Percentiles rank a stretch among this genome's conserved stretches.
phyloP scores from a whole-genome alignment of 2,888 invertebrate genomes.

The Geotrupes spiniger region DNA sequence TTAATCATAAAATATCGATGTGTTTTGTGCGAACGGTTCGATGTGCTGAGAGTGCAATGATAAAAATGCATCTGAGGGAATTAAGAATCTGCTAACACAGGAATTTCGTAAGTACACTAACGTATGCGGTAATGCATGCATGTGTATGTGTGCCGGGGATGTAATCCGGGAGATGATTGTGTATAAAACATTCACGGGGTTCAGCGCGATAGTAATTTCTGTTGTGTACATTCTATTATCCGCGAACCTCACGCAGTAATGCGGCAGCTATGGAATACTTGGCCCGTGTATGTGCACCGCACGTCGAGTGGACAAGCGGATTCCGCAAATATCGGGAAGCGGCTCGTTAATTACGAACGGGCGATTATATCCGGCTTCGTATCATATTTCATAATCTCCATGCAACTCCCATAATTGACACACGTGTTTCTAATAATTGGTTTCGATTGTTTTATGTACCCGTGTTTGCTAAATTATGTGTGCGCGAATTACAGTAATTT shows the following conservation, averaged over 20 bases:
- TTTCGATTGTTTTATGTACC: slow-evolving; percentile 20
- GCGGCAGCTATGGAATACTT: slow-evolving; percentile 9
- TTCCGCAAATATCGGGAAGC: slow-evolving; percentile 3
- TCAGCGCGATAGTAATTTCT: slow-evolving; percentile 1
- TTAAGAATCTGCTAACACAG: too few relatives aligned
- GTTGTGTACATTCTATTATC: slow-evolving; percentile 9
- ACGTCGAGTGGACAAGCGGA: not conserved
- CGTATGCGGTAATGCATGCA: too few relatives aligned
- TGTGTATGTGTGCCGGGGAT: too few relatives aligned
- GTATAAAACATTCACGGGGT: slow-evolving; percentile 5
- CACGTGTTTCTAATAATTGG: slow-evolving; percentile 21
- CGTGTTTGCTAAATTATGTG: slow-evolving; percentile 18
- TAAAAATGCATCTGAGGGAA: too few relatives aligned
- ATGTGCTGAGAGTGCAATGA: too few relatives aligned
- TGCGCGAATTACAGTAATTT: slow-evolving; percentile 18
- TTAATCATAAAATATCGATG: too few relatives aligned
- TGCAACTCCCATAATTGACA: slow-evolving; percentile 15
- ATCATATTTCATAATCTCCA: slow-evolving; percentile 3
- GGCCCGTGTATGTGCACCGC: not conserved
- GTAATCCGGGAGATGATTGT: not conserved
- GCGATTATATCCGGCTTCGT: slow-evolving; percentile 6
- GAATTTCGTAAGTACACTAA: too few relatives aligned
- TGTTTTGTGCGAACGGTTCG: too few relatives aligned
- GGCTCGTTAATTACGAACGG: slow-evolving; percentile 5
- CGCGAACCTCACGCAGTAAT: slow-evolving; percentile 9